phyloP scores from a whole-genome alignment of 2,888 invertebrate genomes.

The Congeria kusceri region DNA sequence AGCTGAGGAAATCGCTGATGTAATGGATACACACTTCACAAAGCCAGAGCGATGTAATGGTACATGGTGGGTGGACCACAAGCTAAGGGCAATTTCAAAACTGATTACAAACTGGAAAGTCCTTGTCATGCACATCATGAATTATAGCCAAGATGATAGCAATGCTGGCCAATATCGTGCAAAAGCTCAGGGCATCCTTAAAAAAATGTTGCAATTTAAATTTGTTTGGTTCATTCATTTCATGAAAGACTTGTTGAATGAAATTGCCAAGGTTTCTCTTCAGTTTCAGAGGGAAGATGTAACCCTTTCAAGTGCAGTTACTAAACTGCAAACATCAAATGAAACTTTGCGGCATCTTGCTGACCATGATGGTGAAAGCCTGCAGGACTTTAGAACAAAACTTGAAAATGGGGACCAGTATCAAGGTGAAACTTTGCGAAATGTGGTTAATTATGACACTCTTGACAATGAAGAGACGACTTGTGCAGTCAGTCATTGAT shows the following conservation, averaged over 20 bases:
- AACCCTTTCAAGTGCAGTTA: constrained; percentile 30
- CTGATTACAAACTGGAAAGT: constrained; percentile 32
- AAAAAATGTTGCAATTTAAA: constrained; percentile 29
- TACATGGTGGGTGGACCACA: constrained; percentile 57
- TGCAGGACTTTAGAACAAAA: too few relatives aligned
- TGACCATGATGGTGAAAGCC: background rate
- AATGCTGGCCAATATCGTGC: constrained; percentile 47
- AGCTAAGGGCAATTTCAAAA: constrained; percentile 40
- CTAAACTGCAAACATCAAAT: background rate
- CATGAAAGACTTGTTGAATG: constrained; percentile 33
- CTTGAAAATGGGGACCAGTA: too few relatives aligned
- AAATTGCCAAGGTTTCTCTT: constrained; percentile 28
- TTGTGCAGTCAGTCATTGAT: constrained; percentile 24
- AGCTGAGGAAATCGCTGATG: constrained; percentile 31
- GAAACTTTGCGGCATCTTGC: background rate
- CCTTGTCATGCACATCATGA: constrained; percentile 37
- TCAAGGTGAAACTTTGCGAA: too few relatives aligned
- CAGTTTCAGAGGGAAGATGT: constrained; percentile 38
- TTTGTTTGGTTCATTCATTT: constrained; percentile 38
- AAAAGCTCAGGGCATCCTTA: constrained; percentile 44
- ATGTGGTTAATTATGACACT: too few relatives aligned
- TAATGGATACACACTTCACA: constrained; percentile 46
- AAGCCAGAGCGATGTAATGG: constrained; percentile 49
- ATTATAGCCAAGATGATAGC: constrained; percentile 32
- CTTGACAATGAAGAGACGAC: background rate